phyloP scores from a whole-genome alignment of 1,140 invertebrate genomes.

The Plutomurus gul region DNA sequence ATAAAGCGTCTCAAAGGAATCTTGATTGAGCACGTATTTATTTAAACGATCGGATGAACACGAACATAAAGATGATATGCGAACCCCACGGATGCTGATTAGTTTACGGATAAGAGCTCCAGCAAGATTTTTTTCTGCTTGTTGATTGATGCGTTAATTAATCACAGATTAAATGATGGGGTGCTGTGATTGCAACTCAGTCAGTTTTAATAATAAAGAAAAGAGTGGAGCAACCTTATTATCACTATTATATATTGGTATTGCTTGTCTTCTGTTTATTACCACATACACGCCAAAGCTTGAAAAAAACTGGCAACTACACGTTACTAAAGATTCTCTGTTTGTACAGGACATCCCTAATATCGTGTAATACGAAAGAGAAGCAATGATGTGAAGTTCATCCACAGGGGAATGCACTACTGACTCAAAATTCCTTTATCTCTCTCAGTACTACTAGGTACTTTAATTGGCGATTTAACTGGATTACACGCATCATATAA shows the following conservation, averaged over 20 bases:
- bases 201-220: conserved; percentile 38
- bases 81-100: conserved; percentile 34
- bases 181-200: conserved; percentile 32
- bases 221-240: conserved; percentile 25
- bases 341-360: neutral
- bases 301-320: neutral
- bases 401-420: neutral
- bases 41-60: conserved; percentile 37
- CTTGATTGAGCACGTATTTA: conserved; percentile 39
- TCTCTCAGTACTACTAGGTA: no score
- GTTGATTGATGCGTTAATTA: conserved; percentile 38
- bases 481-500: no score
- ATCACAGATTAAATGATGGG: conserved; percentile 35
- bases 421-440: no score
- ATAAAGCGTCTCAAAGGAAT: conserved; percentile 30
- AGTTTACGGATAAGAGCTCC: conserved; percentile 31
- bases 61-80: conserved; percentile 38
- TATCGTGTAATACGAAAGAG: neutral
- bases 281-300: no score
- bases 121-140: neutral
- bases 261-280: neutral
- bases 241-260: neutral
- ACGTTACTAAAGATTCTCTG: neutral
- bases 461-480: no score
- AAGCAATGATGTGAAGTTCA: neutral